These are phyloP conservation scores for Sarcophilus harrisii DNA, from an alignment of 2,797 vertebrate species.

Conservation along the genomic window DNA sequence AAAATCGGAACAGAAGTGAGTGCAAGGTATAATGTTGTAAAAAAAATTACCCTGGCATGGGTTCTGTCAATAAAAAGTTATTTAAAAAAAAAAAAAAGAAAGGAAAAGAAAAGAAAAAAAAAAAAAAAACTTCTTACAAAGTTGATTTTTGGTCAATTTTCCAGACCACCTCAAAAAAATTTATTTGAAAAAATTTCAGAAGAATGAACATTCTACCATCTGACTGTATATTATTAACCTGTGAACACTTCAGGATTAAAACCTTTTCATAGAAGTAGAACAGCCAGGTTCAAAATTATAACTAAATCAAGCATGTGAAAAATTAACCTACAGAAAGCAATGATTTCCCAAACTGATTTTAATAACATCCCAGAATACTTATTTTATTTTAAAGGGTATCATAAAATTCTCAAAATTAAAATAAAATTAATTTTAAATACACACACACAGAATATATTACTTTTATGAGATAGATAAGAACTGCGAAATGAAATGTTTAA, in stretches of 20 bases:
- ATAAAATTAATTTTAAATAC: constrained; percentile 27
- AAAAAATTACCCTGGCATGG: too few species aligned
- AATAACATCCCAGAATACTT: constrained; percentile 15
- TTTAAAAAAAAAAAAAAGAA: too few species aligned
- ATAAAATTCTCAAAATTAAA: constrained; percentile 52
- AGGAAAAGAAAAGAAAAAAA: too few species aligned
- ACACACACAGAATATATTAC: not conserved
- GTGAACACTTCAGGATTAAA: constrained; percentile 13
- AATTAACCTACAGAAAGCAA: constrained; percentile 19
- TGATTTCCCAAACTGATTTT: constrained; percentile 1
- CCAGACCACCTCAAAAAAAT: not conserved
- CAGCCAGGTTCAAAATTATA: constrained; percentile 21
- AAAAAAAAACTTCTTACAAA: not conserved
- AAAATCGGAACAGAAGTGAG: too few species aligned
- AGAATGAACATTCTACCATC: not conserved
- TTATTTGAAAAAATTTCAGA: not conserved
- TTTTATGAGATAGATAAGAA: constrained; percentile 33
- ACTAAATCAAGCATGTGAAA: constrained; percentile 35
- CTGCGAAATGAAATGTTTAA: constrained; percentile 45
- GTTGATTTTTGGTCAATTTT: not conserved
- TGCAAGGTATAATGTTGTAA: too few species aligned
- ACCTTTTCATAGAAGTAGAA: not conserved
- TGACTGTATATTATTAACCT: not conserved
- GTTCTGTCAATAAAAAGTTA: too few species aligned
- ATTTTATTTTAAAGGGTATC: constrained; percentile 6